Percentiles rank a stretch among this genome's conserved stretches.
phyloP scores from a whole-genome alignment of 1,140 invertebrate species.

The Conus ventricosus region DNA sequence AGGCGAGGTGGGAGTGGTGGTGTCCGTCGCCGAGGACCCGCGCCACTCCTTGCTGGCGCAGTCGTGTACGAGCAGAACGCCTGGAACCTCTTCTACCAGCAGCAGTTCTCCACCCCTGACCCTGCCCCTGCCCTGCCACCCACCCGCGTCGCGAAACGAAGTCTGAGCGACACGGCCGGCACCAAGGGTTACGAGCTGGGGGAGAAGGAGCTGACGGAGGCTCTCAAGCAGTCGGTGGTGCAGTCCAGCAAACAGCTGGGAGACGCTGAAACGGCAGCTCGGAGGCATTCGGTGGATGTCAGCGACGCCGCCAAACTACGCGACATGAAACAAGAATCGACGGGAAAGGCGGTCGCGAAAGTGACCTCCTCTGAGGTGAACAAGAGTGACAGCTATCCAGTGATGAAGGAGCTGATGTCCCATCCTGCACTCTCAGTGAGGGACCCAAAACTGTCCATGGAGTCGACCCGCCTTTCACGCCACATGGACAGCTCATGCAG shows the following conservation, averaged over 20 bases:
- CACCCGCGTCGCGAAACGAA: neutral
- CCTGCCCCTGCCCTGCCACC: neutral
- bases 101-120: conserved; percentile 12
- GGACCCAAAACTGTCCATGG: neutral
- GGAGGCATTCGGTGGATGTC: neutral
- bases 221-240: conserved; percentile 12
- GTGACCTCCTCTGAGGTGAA: neutral
- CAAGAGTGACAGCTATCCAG: neutral
- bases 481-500: neutral
- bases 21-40: conserved; percentile 38
- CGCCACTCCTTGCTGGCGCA: conserved; percentile 39
- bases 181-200: neutral
- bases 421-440: neutral
- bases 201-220: conserved; percentile 23
- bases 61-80: conserved; percentile 35
- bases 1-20: neutral
- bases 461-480: neutral
- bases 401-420: conserved; percentile 11
- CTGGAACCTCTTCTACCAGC: conserved; percentile 29
- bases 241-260: neutral
- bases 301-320: neutral
- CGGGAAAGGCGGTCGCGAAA: neutral
- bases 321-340: neutral
- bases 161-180: conserved; percentile 1
- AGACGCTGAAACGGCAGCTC: neutral